phyloP scores from a whole-genome alignment of 2,888 invertebrate species.

The Euplexia lucipara region DNA sequence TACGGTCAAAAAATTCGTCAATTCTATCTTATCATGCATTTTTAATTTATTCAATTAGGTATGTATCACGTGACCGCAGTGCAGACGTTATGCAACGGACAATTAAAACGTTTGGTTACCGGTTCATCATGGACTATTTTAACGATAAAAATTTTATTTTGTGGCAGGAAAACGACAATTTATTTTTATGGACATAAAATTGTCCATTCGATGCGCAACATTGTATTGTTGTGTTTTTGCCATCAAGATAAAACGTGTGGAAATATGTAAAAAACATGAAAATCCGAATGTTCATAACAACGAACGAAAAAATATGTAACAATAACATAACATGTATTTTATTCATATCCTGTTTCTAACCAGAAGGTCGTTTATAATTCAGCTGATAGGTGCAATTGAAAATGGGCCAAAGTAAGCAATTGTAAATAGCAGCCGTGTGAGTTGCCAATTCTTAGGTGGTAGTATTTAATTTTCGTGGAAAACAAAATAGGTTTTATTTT shows the following conservation, averaged over 20 bases:
- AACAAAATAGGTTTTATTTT: background rate
- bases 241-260: background rate
- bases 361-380: constrained; percentile 5
- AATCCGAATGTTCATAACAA: background rate
- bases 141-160: background rate
- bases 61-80: constrained; percentile 45
- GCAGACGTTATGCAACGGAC: constrained; percentile 57
- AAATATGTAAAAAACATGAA: background rate
- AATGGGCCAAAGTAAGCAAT: constrained; percentile 27
- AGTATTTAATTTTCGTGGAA: background rate
- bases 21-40: constrained; percentile 12
- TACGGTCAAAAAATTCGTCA: background rate
- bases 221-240: background rate
- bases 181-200: background rate
- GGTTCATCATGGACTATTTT: constrained; percentile 21
- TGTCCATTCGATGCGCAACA: background rate
- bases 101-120: constrained; percentile 24
- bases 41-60: constrained; percentile 31
- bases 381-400: constrained; percentile 38
- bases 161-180: background rate
- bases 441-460: constrained; percentile 29
- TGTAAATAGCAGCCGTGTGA: constrained; percentile 10
- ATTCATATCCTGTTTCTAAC: constrained; percentile 1
- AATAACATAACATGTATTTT: background rate
- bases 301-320: background rate